A percentile compares a stretch with the other conserved stretches of the same genome.
Evolutionary conservation across 2,797 vertebrate genomes (phyloP).

Genomic region (Chaetophractus vellerosus): DNA sequence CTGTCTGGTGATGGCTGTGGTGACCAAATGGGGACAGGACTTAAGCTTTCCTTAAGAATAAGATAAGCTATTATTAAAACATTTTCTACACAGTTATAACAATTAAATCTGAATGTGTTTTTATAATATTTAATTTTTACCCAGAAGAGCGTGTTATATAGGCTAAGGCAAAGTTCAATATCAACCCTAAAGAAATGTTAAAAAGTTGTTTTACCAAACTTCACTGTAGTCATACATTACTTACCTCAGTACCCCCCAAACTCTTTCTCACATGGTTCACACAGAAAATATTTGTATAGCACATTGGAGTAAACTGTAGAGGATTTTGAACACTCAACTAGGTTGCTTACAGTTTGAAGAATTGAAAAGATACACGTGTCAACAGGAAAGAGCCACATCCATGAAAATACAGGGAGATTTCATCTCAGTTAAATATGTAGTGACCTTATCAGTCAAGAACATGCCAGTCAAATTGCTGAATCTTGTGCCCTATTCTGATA

Average conservation of each 20-base stretch:
- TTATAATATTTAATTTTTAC: not conserved
- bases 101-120: not conserved
- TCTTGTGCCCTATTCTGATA: not conserved
- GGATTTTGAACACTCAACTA: not conserved
- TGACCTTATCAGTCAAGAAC: not conserved
- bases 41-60: not conserved
- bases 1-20: not conserved
- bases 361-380: not conserved
- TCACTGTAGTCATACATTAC: not conserved
- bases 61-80: not conserved
- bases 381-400: not conserved
- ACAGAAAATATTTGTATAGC: not conserved
- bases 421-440: not conserved
- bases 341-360: not conserved
- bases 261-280: not conserved
- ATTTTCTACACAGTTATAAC: not conserved
- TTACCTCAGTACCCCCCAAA: not conserved
- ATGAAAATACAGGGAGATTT: not conserved
- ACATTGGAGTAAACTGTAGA: not conserved
- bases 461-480: not conserved
- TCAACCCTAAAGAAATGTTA: not conserved
- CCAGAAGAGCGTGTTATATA: not conserved
- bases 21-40: not conserved
- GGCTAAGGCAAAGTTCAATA: not conserved
- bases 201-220: not conserved